Evolutionary conservation across 1,140 invertebrate genomes (phyloP).

Genomic region (Samia ricini): DNA sequence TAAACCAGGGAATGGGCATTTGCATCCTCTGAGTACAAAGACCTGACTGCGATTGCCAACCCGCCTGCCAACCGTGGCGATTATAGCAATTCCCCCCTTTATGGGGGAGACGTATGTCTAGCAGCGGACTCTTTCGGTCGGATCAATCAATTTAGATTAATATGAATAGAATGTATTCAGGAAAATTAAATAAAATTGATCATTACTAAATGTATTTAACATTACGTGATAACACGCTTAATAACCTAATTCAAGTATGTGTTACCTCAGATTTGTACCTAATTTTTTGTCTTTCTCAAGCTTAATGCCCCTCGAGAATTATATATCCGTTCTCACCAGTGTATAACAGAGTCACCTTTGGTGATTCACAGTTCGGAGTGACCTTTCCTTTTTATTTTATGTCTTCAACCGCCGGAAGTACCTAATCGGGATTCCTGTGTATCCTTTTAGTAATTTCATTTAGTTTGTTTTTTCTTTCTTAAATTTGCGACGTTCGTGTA

Average conservation of each 20-base stretch:
- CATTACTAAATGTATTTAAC: background rate
- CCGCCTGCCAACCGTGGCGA: too few species aligned
- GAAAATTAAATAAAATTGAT: background rate
- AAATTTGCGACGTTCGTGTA: background rate
- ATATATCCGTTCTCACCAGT: background rate
- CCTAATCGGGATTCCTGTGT: conserved; percentile 61
- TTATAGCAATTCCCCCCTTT: too few species aligned
- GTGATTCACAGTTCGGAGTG: conserved; percentile 27
- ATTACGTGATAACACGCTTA: too few species aligned
- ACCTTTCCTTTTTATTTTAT: conserved; percentile 65
- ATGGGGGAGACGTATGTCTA: too few species aligned
- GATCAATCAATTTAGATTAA: too few species aligned
- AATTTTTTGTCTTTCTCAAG: background rate
- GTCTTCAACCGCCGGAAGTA: conserved; percentile 58
- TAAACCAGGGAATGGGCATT: too few species aligned
- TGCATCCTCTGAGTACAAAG: too few species aligned
- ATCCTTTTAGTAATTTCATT: conserved; percentile 47
- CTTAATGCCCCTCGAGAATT: background rate
- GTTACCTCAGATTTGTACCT: background rate
- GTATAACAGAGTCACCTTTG: conserved; percentile 20
- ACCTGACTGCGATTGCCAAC: too few species aligned
- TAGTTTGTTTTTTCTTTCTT: conserved; percentile 12
- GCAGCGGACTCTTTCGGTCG: too few species aligned
- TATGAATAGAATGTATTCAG: background rate
- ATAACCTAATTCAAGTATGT: background rate